These are phyloP conservation scores for Ceratitis capitata DNA, from an alignment of 1,140 invertebrate genomes.

Conservation along the genomic window DNA sequence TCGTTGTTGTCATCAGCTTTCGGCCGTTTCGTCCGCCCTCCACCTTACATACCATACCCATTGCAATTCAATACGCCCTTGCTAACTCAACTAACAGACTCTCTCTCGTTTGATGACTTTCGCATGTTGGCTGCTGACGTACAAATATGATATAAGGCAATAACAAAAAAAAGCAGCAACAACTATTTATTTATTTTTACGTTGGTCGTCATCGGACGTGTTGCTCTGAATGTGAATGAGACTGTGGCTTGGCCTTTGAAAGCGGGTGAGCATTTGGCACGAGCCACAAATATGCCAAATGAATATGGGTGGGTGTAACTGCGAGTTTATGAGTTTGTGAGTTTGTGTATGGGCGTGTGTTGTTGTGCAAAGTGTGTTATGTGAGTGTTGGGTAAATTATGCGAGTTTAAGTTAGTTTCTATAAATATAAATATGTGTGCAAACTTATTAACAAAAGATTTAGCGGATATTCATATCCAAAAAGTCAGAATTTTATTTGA, in stretches of 20 bases:
- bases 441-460: too few species aligned
- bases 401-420: not conserved
- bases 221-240: conserved; percentile 34
- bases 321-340: not conserved
- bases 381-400: not conserved
- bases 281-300: not conserved
- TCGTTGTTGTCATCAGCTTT: too few species aligned
- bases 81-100: not conserved
- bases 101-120: conserved; percentile 2
- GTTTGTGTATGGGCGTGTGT: not conserved
- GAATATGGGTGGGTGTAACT: not conserved
- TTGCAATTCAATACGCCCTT: not conserved
- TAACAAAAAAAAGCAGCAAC: not conserved
- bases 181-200: not conserved
- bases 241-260: conserved; percentile 31
- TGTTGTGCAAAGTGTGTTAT: not conserved
- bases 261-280: conserved; percentile 23
- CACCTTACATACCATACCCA: not conserved
- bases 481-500: too few species aligned
- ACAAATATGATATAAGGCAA: not conserved
- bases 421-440: not conserved
- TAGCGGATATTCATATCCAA: too few species aligned
- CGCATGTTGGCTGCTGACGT: conserved; percentile 18
- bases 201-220: not conserved
- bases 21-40: not conserved